These are phyloP conservation scores for Natator depressus DNA, from an alignment of 2,113 vertebrate genomes.

Conservation along the genomic window DNA sequence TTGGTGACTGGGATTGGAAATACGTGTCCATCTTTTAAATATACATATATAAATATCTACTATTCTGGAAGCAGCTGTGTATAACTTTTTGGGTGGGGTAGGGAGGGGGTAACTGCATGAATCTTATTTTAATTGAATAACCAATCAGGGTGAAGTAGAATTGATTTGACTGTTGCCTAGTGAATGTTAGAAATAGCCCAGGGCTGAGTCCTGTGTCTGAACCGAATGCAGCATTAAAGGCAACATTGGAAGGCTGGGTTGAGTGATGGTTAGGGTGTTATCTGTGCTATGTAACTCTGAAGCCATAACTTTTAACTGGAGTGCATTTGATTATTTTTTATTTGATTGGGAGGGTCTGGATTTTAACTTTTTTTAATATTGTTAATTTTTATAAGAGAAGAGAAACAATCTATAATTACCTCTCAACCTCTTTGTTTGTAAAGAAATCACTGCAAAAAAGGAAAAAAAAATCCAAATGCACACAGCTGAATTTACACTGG, in stretches of 20 bases:
- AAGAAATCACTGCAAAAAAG: slow-evolving; percentile 80
- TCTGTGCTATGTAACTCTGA: slow-evolving; percentile 73
- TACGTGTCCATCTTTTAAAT: slow-evolving; percentile 63
- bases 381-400: slow-evolving; percentile 79
- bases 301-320: slow-evolving; percentile 87
- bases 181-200: neutral
- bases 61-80: slow-evolving; percentile 70
- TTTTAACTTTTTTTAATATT: slow-evolving; percentile 82
- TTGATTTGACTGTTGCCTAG: neutral
- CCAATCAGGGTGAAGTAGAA: slow-evolving; percentile 15
- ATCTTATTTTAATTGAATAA: slow-evolving; percentile 43
- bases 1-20: slow-evolving; percentile 70
- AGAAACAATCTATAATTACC: slow-evolving; percentile 79
- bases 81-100: slow-evolving; percentile 39
- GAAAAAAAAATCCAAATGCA: slow-evolving; percentile 64
- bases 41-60: slow-evolving; percentile 57
- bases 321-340: slow-evolving; percentile 65
- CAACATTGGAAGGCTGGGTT: neutral
- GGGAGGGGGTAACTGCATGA: slow-evolving; percentile 69
- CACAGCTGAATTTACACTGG: slow-evolving; percentile 84
- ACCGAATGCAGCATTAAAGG: neutral
- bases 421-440: slow-evolving; percentile 82
- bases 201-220: neutral
- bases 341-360: slow-evolving; percentile 74
- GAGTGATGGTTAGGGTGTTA: slow-evolving; percentile 59